Evolutionary conservation across 2,797 vertebrate species (phyloP).

Genomic region (Pelochelys cantorii): DNA sequence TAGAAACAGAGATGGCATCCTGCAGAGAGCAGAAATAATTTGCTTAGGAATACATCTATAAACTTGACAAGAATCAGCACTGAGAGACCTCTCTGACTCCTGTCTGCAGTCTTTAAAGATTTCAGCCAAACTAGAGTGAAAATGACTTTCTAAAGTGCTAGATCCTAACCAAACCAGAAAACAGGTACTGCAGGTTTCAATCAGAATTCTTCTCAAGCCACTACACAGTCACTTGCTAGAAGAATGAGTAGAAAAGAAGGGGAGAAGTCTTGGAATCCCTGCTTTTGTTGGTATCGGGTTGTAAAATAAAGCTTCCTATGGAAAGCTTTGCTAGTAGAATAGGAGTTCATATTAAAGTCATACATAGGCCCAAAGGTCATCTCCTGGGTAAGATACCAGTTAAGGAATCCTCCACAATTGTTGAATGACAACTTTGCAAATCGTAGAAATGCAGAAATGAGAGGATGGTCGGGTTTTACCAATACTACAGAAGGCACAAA

Average conservation of each 20-base stretch:
- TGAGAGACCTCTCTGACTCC: constrained; percentile 73
- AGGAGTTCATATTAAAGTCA: neutral
- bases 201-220: constrained; percentile 36
- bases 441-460: neutral
- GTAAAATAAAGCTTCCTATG: constrained; percentile 28
- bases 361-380: neutral
- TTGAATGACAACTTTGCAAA: rapidly evolving
- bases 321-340: constrained; percentile 1
- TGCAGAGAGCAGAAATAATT: constrained; percentile 72
- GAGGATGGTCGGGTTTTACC: neutral
- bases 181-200: constrained; percentile 44
- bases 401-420: rapidly evolving
- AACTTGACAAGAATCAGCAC: constrained; percentile 76
- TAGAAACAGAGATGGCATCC: constrained; percentile 70
- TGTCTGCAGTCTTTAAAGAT: constrained; percentile 70
- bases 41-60: constrained; percentile 76
- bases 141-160: constrained; percentile 72
- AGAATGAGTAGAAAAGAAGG: constrained; percentile 7
- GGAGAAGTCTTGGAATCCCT: neutral
- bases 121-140: constrained; percentile 68
- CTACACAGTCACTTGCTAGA: constrained; percentile 3
- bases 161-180: constrained; percentile 65
- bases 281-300: constrained; percentile 1
- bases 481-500: neutral
- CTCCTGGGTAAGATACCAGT: neutral